A percentile compares a stretch with the other conserved stretches of the same genome.
Conservation (phyloP, 2,113 vertebrate species). For the Sebastes schlegelii region DNA sequence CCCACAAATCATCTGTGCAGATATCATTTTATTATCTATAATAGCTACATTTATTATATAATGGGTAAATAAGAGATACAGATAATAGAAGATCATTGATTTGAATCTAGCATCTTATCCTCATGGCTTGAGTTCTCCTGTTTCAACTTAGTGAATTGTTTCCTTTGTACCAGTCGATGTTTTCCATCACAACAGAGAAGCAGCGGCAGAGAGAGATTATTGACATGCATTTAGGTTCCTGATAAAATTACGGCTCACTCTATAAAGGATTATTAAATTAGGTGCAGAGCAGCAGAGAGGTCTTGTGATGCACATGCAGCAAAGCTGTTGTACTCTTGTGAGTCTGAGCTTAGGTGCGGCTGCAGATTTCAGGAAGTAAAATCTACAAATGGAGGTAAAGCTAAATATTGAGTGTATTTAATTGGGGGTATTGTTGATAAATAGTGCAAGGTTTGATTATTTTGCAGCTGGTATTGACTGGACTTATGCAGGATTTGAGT, state of each 20-base stretch:
- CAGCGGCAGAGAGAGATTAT: conserved; percentile 28
- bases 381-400: conserved; percentile 77
- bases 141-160: conserved; percentile 29
- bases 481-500: not conserved
- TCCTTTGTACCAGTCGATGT: conserved; percentile 16
- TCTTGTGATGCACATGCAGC: conserved; percentile 78
- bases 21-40: not conserved
- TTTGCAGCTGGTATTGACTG: not conserved
- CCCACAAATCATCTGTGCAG: not conserved
- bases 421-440: not conserved
- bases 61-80: not conserved
- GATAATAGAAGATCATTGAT: not conserved
- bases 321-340: not conserved
- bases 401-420: conserved; percentile 21
- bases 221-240: conserved; percentile 61
- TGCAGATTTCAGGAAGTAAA: conserved; percentile 78
- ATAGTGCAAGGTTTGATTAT: not conserved
- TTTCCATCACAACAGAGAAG: conserved; percentile 47
- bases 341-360: conserved; percentile 64
- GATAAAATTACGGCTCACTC: conserved; percentile 71
- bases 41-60: not conserved
- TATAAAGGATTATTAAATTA: conserved; percentile 74
- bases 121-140: conserved; percentile 14
- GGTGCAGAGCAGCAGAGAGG: conserved; percentile 39
- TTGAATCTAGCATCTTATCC: conserved; percentile 3